phyloP scores from a whole-genome alignment of 2,113 vertebrate species.

The Myrmecophaga tridactyla region DNA sequence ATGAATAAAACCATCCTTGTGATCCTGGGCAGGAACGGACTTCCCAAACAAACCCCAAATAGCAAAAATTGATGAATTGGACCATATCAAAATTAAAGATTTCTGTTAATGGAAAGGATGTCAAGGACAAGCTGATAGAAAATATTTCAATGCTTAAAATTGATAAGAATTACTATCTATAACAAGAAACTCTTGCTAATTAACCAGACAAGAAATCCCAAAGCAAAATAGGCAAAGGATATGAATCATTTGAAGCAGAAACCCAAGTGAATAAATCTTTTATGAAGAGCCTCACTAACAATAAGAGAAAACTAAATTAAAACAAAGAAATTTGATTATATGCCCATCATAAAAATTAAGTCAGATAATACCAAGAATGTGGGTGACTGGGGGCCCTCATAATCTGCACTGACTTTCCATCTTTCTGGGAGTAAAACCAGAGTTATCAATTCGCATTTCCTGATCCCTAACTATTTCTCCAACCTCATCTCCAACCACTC shows the following conservation, averaged over 20 bases:
- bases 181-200: background rate
- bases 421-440: background rate
- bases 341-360: background rate
- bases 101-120: background rate
- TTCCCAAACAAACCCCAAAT: background rate
- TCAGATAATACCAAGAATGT: background rate
- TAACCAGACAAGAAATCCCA: background rate
- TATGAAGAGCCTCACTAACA: background rate
- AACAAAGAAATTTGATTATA: background rate
- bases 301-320: background rate
- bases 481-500: background rate
- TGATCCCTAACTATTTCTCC: background rate
- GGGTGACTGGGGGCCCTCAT: background rate
- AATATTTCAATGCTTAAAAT: conserved; percentile 27
- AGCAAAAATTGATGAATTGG: background rate
- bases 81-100: background rate
- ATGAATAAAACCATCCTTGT: background rate
- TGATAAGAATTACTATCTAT: background rate
- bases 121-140: background rate
- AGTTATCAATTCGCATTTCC: background rate
- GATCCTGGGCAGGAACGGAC: background rate
- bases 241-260: background rate
- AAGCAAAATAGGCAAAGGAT: background rate
- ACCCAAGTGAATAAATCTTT: background rate
- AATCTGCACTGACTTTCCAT: background rate